A percentile compares a stretch with the other conserved stretches of the same genome.
Evolutionary conservation across 2,888 invertebrate genomes (phyloP).

Genomic region (Salticus scenicus): DNA sequence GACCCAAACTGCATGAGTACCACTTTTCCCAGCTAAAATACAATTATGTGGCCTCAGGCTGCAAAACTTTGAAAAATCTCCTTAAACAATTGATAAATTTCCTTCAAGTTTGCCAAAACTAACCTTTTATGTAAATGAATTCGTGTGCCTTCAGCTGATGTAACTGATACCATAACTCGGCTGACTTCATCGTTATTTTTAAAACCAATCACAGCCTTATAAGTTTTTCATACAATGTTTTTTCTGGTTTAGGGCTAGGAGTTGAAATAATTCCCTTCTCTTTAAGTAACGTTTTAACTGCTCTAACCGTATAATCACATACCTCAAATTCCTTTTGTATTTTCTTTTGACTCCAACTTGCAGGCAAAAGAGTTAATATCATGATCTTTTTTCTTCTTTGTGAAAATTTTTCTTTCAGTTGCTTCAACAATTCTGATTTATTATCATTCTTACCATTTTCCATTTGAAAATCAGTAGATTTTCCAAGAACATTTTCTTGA

Average conservation of each 20-base stretch:
- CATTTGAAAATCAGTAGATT: background rate
- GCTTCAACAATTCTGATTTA: background rate
- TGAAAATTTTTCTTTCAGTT: background rate
- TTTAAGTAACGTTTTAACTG: background rate
- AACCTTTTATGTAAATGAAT: too few relatives aligned
- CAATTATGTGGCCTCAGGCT: too few relatives aligned
- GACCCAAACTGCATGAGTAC: too few relatives aligned
- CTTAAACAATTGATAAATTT: too few relatives aligned
- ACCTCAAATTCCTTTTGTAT: background rate
- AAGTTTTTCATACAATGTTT: slow-evolving; percentile 6
- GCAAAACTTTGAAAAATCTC: too few relatives aligned
- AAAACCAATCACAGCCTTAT: background rate
- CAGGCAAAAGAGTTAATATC: background rate
- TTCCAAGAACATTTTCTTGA: background rate
- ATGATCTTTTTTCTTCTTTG: background rate
- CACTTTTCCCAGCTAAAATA: too few relatives aligned
- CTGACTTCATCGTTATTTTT: background rate
- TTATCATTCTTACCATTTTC: background rate
- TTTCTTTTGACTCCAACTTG: background rate
- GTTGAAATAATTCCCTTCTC: slow-evolving; percentile 3
- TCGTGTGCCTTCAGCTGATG: too few relatives aligned
- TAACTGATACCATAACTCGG: too few relatives aligned
- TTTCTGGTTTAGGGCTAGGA: slow-evolving; percentile 1
- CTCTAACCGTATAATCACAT: background rate
- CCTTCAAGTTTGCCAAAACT: too few relatives aligned